Conservation (phyloP, 2,888 invertebrate species). For the Melieria crassipennis region DNA sequence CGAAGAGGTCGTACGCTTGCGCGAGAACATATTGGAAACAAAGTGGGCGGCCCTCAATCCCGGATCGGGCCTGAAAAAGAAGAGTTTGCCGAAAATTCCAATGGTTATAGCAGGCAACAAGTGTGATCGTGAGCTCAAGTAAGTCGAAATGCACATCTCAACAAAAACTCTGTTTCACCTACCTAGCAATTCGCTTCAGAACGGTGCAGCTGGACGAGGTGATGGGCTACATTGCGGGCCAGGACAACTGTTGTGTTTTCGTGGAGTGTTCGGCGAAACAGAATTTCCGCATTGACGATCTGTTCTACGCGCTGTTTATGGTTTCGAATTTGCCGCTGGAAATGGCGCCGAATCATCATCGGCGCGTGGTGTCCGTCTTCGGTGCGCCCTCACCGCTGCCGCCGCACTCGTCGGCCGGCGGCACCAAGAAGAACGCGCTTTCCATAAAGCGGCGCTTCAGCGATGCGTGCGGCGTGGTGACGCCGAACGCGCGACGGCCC, state of each 20-base stretch:
- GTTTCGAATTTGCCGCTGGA: slow-evolving; percentile 85
- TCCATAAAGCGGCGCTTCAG: slow-evolving; percentile 84
- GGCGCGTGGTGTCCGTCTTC: slow-evolving; percentile 79
- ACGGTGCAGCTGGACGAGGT: slow-evolving; percentile 82
- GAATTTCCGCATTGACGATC: slow-evolving; percentile 82
- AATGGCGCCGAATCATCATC: slow-evolving; percentile 90
- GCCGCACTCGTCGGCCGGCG: slow-evolving; percentile 73
- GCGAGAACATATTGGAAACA: slow-evolving; percentile 86
- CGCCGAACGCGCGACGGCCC: slow-evolving; percentile 87
- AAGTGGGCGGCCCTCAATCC: slow-evolving; percentile 76
- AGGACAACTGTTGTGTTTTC: slow-evolving; percentile 81
- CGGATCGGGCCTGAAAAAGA: slow-evolving; percentile 70
- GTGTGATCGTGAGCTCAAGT: slow-evolving; percentile 84
- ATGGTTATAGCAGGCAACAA: slow-evolving; percentile 91
- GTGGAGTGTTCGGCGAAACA: slow-evolving; percentile 86
- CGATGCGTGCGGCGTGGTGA: slow-evolving; percentile 88
- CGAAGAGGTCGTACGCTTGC: slow-evolving; percentile 82
- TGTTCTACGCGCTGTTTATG: slow-evolving; percentile 85
- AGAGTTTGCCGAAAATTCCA: slow-evolving; percentile 77
- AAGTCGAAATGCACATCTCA: slow-evolving; percentile 38
- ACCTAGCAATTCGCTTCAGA: slow-evolving; percentile 64
- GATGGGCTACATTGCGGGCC: slow-evolving; percentile 78
- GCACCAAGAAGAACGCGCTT: slow-evolving; percentile 79
- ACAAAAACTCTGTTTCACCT: neutral
- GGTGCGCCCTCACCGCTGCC: slow-evolving; percentile 81